Conservation (phyloP, 92 coral and sea anemone species). For the Porites cylindrica region DNA sequence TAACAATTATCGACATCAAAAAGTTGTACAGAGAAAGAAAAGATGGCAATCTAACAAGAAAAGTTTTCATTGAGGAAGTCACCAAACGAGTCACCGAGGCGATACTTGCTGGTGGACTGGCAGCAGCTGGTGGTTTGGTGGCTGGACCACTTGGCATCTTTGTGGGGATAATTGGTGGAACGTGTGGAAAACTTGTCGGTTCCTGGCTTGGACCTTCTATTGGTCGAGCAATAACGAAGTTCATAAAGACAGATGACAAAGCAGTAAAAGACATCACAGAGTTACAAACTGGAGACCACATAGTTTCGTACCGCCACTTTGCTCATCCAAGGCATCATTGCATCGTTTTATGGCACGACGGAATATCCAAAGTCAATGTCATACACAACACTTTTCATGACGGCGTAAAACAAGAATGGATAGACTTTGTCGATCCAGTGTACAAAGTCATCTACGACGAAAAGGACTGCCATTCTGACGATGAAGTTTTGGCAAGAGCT, state of each 20-base stretch:
- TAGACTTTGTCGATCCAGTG: conserved; percentile 43
- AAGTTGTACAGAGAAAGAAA: conserved; percentile 43
- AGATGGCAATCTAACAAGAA: conserved; percentile 32
- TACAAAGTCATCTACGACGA: conserved; percentile 52
- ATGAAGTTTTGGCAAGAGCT: conserved; percentile 45
- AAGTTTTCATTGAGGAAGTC: conserved; percentile 46
- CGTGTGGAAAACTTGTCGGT: conserved; percentile 43
- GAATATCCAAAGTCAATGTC: conserved; percentile 36
- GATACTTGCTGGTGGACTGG: conserved; percentile 32
- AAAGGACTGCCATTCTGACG: conserved; percentile 27
- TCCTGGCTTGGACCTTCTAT: conserved; percentile 43
- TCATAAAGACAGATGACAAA: conserved; percentile 41
- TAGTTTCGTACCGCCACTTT: conserved; percentile 42
- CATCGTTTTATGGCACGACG: conserved; percentile 50
- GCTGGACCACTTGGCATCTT: conserved; percentile 29
- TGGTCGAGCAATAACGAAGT: conserved; percentile 37
- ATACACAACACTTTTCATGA: conserved; percentile 46
- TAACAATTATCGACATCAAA: conserved; percentile 34
- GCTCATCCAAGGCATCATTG: conserved; percentile 60
- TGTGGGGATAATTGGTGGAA: conserved; percentile 41
- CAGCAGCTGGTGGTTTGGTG: conserved; percentile 46
- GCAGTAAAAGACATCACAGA: conserved; percentile 40
- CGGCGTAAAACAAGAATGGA: conserved; percentile 54
- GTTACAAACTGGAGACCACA: conserved; percentile 51
- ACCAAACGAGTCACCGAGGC: conserved; percentile 46